Evolutionary conservation across 2,797 vertebrate species (phyloP), one percentile per base, ranked within the genome.

Genomic region (Myoxocephalus aenaeus): DNA sequence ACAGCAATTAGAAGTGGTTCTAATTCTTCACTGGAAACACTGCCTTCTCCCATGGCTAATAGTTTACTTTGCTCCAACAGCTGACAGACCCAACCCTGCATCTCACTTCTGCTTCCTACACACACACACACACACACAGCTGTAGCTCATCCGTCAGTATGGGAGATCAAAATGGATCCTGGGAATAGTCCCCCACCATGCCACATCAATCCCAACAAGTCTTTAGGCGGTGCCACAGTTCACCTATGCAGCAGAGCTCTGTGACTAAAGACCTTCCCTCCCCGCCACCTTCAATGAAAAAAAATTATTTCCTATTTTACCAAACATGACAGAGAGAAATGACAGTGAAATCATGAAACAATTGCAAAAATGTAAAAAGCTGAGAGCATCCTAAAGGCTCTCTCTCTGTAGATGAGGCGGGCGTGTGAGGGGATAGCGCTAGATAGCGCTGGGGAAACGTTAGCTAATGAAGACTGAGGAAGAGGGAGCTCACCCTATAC

Each of bases 1-100:
- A 87, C 88, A 88, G 91, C 92, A 93, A 94, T 94, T 93, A 94
- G 92, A 91, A 88, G 86, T 88, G 90, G 77, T 90, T 92, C 89
- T 90, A 86, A 92, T 93, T 93, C 90, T 91, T 92, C 71, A 59
- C 88, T 89, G 89, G 93, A 94, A 93, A 91, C 86, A 72, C 84
- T 71, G 89, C 86, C 87, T 85, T 91, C 88, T 90, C 86, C 91
- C 88, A 83, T 83, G 71, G 51, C 91, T 92, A 93, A 93, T 91
- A 93, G 90, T 93, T 93, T 91, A 92, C 89, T 92, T 92, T 92
- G 82, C 90, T 89, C 82, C 84, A 91, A 90, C 92, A 93, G 92
- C 91, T 93, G 91, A 93, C 86, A 86, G 89, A 89, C 87, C 84
- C 72, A 84, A 72, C 86, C 84, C 86, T 70, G 72, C 76, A 79